Conservation (phyloP, 2,888 invertebrate species). For the Nomada flava region DNA sequence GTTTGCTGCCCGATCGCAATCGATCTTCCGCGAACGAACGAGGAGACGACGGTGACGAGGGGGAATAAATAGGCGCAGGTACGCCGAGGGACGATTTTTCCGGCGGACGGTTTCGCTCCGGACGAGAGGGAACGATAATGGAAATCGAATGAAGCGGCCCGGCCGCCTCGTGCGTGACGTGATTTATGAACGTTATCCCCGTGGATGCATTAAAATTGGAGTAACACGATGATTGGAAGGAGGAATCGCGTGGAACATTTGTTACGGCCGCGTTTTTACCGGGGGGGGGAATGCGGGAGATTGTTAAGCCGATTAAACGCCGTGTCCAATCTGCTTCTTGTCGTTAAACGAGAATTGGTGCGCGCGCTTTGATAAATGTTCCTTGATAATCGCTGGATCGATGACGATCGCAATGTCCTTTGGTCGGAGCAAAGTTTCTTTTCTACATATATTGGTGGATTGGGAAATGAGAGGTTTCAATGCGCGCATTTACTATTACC, state of each 20-base stretch:
- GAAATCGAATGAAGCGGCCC: conserved; percentile 14
- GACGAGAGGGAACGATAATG: conserved; percentile 28
- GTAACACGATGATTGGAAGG: conserved; percentile 12
- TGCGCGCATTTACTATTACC: background rate
- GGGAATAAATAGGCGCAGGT: conserved; percentile 10
- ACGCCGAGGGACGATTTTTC: background rate
- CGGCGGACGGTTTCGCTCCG: background rate
- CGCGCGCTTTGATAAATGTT: background rate
- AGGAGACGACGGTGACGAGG: background rate
- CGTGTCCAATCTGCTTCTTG: background rate
- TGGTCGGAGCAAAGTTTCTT: background rate
- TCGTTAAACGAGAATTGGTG: background rate
- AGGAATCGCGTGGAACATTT: background rate
- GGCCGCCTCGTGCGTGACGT: conserved; percentile 6
- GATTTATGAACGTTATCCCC: conserved; percentile 26
- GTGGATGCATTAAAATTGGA: conserved; percentile 23
- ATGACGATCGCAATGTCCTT: background rate
- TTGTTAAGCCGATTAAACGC: conserved; percentile 13
- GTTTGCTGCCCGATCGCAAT: background rate
- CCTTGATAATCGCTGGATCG: background rate
- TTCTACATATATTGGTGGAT: too few species aligned
- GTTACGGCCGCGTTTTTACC: background rate
- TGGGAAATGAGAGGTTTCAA: background rate
- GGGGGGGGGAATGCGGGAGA: background rate
- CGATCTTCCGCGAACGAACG: conserved; percentile 13